phyloP scores from a whole-genome alignment of 2,113 vertebrate genomes.

The Boulengeromyrus knoepffleri region DNA sequence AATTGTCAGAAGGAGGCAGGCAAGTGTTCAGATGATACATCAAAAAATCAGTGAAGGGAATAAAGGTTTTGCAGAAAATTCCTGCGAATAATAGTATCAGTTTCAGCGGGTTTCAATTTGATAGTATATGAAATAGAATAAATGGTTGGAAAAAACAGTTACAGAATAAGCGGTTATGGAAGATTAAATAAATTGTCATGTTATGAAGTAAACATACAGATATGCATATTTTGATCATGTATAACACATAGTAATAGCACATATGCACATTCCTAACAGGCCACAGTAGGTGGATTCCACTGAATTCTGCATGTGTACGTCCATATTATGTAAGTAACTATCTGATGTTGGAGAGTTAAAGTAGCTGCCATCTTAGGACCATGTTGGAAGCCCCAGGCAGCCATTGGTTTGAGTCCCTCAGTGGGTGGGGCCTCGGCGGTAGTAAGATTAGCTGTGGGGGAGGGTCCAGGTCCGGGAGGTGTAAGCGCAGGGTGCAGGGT shows the following conservation, averaged over 20 bases:
- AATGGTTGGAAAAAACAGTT: not conserved
- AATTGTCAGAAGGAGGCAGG: not conserved
- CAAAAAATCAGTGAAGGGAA: not conserved
- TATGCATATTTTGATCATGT: not conserved
- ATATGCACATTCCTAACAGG: not conserved
- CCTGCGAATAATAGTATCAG: not conserved
- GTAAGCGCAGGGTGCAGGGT: not conserved
- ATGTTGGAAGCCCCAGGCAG: not conserved
- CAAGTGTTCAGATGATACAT: not conserved
- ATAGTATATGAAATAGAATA: not conserved
- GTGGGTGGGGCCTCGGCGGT: not conserved
- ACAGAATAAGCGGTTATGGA: not conserved
- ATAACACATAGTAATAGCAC: not conserved
- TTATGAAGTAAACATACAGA: not conserved
- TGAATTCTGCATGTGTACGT: not conserved
- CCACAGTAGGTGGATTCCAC: not conserved
- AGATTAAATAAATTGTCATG: not conserved
- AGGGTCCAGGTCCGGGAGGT: not conserved
- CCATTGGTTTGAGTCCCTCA: not conserved
- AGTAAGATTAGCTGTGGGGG: not conserved
- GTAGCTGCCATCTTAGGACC: not conserved
- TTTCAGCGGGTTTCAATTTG: not conserved
- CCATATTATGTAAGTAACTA: not conserved
- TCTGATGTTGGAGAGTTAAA: not conserved
- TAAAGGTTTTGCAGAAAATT: not conserved